Evolutionary conservation across 2,797 vertebrate species (phyloP), one percentile per base, ranked within the genome.

Genomic region (Holocentrus rufus): DNA sequence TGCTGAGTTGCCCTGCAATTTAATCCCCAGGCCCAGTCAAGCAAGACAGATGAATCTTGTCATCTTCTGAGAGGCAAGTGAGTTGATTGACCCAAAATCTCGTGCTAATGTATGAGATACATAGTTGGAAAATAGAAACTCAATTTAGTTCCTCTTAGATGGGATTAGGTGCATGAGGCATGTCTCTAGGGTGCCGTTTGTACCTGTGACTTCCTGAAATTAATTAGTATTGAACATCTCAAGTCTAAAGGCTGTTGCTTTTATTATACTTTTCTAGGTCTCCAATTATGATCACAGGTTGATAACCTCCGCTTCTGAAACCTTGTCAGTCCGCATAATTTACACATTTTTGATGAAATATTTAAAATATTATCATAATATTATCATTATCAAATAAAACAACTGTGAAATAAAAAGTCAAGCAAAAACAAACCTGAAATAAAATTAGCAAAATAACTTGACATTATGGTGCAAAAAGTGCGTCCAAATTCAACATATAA

Each of bases 41-140:
- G 87, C 80, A 66, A 84, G 81, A 91, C 79, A 67, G 87, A 92
- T 91, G 77, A 83, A 90, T 89, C 66, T 62, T 91, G 91, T 92
- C 89, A 90, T 90, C 42, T 68, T 77, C 64, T 65, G 78, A 86
- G 75, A 87, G 79, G 76, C 76, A 72, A 70, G 54, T 69, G 67
- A 79, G 76, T 83, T 81, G 83, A 91, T 72, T 84, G 85, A 78
- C 84, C 69, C 66, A 74, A 87, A 85, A 77, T 79, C 47, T 61
- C 23, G 25, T 64, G 27, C 62, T 77, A 80, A 87, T 81, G 74
- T 83, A 83, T 83, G 75, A 74, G 75, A 74, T 74, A 62, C 55
- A 72, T 25, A 79, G 23, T 23, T 30, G 50, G 30, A 7, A 14
- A 36, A 27, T 61, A 74, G 63, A 79, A 83, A 79, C 53, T 80